phyloP scores from a whole-genome alignment of 2,113 vertebrate species.

The Pteropus alecto region DNA sequence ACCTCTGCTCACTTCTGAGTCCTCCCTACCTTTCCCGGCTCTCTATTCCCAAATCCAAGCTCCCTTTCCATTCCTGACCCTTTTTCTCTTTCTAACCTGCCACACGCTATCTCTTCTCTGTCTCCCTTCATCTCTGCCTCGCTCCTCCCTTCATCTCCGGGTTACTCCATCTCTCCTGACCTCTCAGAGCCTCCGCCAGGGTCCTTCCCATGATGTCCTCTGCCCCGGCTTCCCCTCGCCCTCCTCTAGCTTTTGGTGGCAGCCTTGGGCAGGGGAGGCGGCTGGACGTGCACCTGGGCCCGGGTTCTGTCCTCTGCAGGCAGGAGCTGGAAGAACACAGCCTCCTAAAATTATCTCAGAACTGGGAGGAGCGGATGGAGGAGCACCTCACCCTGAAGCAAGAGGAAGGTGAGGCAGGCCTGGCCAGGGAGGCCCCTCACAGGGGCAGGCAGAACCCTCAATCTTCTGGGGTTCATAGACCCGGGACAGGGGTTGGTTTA shows the following conservation, averaged over 20 bases:
- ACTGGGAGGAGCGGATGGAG: neutral
- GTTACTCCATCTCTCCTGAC: neutral
- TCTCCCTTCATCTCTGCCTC: neutral
- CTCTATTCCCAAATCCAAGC: neutral
- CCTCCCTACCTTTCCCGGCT: neutral
- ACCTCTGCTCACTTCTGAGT: neutral
- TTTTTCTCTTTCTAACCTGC: too few species aligned
- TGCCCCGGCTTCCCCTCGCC: fast-evolving
- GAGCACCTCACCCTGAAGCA: conserved; percentile 62
- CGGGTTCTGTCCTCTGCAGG: neutral
- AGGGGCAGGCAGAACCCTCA: neutral
- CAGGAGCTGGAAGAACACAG: neutral
- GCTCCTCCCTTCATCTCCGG: neutral
- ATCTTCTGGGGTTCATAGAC: neutral
- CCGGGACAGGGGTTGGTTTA: fast-evolving
- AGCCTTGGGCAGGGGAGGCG: neutral
- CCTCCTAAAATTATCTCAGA: neutral
- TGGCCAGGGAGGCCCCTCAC: neutral
- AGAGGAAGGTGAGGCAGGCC: conserved; percentile 62
- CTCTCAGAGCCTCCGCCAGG: neutral
- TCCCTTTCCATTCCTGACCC: neutral
- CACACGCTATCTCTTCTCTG: neutral
- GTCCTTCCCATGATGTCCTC: neutral
- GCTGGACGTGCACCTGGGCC: neutral
- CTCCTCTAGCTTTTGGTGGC: neutral